Conservation (phyloP, 2,797 vertebrate species). For the Zalophus californianus region DNA sequence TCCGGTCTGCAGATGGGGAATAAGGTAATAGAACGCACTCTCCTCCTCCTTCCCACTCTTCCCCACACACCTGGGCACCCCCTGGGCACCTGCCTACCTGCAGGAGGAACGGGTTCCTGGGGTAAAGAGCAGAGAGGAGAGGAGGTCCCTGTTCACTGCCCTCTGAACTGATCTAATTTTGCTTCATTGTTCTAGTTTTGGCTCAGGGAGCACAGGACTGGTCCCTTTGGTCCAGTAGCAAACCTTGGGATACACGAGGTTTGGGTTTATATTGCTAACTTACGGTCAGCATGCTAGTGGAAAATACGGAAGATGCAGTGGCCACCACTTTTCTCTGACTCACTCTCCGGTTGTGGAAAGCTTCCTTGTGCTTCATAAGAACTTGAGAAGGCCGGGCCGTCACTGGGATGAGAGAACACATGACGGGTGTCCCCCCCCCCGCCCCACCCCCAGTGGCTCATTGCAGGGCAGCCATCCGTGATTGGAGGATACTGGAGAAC, state of each 20-base stretch:
- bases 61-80: no score
- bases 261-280: not conserved
- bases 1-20: not conserved
- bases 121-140: not conserved
- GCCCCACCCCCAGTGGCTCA: not conserved
- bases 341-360: not conserved
- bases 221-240: not conserved
- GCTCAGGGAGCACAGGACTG: not conserved
- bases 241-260: not conserved
- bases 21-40: accelerated
- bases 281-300: accelerated
- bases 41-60: not conserved
- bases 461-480: not conserved
- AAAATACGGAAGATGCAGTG: accelerated
- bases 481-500: not conserved
- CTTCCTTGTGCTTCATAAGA: not conserved
- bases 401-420: not conserved
- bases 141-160: not conserved
- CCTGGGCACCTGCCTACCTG: not conserved
- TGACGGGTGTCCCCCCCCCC: accelerated
- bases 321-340: no score
- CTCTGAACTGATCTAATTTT: not conserved
- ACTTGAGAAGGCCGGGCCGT: not conserved
- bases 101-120: not conserved
- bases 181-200: not conserved